Conservation (phyloP, 1,140 invertebrate genomes). For the Drosophila suzukii region DNA sequence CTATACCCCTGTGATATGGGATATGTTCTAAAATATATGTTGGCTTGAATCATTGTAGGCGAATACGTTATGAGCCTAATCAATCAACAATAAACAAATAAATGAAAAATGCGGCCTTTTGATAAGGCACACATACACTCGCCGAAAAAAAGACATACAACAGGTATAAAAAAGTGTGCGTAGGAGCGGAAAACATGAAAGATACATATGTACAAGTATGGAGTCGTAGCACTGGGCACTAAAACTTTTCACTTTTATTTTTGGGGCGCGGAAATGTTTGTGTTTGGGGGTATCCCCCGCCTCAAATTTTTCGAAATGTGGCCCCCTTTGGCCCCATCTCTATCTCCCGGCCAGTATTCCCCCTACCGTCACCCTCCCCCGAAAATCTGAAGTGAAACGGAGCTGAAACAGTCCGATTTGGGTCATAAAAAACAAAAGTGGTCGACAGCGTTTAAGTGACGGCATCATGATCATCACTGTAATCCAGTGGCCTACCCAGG, state of each 20-base stretch:
- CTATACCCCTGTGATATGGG: neutral
- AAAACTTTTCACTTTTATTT: slow-evolving; percentile 76
- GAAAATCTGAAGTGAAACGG: slow-evolving; percentile 13
- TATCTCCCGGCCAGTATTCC: slow-evolving; percentile 2
- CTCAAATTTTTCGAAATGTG: slow-evolving; percentile 26
- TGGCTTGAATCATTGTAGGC: slow-evolving; percentile 5
- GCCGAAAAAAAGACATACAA: neutral
- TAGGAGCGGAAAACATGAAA: slow-evolving; percentile 4
- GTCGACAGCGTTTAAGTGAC: slow-evolving; percentile 20
- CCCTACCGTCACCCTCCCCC: slow-evolving; percentile 8
- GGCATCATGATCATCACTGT: slow-evolving; percentile 18
- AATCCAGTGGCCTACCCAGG: slow-evolving; percentile 2
- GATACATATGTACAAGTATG: neutral
- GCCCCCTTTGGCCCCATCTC: slow-evolving; percentile 9
- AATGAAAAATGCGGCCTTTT: slow-evolving; percentile 65
- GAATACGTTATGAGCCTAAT: slow-evolving; percentile 43
- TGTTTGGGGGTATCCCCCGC: slow-evolving; percentile 16
- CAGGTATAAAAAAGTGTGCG: neutral
- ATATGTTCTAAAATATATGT: slow-evolving; percentile 7
- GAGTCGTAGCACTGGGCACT: slow-evolving; percentile 30
- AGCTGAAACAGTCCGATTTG: slow-evolving; percentile 43
- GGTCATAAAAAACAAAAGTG: slow-evolving; percentile 44
- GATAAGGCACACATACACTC: slow-evolving; percentile 40
- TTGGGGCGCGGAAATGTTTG: slow-evolving; percentile 69
- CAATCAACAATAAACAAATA: slow-evolving; percentile 62